Evolutionary conservation across 2,113 vertebrate genomes (phyloP).

Genomic region (Scalopus aquaticus): DNA sequence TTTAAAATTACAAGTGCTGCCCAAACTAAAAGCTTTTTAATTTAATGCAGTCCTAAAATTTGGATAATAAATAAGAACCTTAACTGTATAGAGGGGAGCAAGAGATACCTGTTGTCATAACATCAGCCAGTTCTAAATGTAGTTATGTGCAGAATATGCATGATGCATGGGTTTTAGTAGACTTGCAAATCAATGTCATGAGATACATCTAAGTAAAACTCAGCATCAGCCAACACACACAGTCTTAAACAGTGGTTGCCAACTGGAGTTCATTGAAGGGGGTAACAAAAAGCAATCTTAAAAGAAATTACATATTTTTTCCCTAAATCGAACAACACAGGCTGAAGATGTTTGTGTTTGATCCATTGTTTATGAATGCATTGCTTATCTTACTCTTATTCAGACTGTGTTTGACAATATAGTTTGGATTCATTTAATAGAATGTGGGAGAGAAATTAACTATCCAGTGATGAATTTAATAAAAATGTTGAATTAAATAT

Average conservation of each 20-base stretch:
- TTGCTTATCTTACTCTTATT: background rate
- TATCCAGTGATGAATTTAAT: background rate
- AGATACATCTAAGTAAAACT: background rate
- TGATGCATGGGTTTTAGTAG: background rate
- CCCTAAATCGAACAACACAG: background rate
- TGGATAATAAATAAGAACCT: slow-evolving; percentile 56
- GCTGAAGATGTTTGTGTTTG: background rate
- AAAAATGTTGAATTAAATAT: background rate
- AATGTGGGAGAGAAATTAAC: background rate
- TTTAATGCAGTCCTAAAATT: slow-evolving; percentile 76
- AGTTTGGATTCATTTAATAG: background rate
- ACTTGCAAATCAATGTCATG: background rate
- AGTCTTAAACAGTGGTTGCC: background rate
- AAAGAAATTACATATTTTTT: background rate
- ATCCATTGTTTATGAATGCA: background rate
- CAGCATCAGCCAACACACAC: background rate
- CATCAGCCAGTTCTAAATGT: background rate
- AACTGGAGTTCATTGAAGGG: background rate
- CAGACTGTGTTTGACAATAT: background rate
- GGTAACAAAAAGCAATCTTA: background rate
- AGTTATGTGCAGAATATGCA: background rate
- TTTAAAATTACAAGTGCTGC: slow-evolving; percentile 76
- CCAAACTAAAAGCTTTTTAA: slow-evolving; percentile 75
- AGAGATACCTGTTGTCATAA: background rate
- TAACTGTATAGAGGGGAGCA: background rate